Evolutionary conservation across 2,888 invertebrate species (phyloP).

Genomic region (Mythimna pallens): DNA sequence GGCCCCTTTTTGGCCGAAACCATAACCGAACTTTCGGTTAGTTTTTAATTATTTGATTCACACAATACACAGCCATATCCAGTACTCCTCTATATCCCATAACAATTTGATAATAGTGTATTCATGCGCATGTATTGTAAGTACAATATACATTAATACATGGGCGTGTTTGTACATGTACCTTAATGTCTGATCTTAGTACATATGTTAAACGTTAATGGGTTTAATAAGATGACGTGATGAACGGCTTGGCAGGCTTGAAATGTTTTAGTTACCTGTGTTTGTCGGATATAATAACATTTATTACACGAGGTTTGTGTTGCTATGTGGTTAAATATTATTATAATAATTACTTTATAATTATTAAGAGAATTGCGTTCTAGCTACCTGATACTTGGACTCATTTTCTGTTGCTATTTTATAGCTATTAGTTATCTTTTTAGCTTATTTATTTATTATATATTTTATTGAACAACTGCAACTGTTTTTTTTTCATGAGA

Average conservation of each 20-base stretch:
- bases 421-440: no score
- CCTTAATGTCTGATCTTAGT: conserved; percentile 47
- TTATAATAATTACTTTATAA: not conserved
- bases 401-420: not conserved
- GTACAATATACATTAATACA: not conserved
- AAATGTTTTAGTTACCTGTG: conserved; percentile 28
- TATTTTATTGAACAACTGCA: no score
- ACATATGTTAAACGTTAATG: conserved; percentile 53
- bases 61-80: not conserved
- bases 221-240: conserved; percentile 52
- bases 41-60: not conserved
- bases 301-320: not conserved
- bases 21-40: no score
- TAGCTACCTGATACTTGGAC: not conserved
- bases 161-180: not conserved
- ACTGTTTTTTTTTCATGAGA: no score
- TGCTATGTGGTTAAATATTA: not conserved
- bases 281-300: not conserved
- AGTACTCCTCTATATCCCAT: not conserved
- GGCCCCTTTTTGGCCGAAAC: no score
- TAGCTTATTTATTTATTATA: no score
- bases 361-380: not conserved
- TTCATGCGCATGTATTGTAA: conserved; percentile 15
- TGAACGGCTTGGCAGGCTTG: conserved; percentile 48
- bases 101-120: conserved; percentile 38